Evolutionary conservation across 2,888 invertebrate genomes (phyloP), one percentile per base, ranked within the genome.

Genomic region (Leucophenga montana): DNA sequence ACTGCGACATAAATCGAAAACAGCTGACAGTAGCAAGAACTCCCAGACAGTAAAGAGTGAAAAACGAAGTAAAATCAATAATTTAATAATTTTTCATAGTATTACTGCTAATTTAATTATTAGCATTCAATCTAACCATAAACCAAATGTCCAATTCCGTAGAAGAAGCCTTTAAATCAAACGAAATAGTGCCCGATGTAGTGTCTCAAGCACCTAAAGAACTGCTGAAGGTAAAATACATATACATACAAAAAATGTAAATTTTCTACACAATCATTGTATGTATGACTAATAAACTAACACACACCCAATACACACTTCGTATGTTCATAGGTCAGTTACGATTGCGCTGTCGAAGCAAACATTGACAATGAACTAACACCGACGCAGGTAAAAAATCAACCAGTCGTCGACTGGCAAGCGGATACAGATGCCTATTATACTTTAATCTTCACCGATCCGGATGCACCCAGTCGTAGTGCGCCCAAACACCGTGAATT

Each of bases 401-500:
- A 77, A 68, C 89, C 89, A 0, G 78, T 75, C 39, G 79, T 89
- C 0, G 82, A 83, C 50, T 89, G 89, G 88, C 64, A 79, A 11
- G 76, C 84, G 0, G 83, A 85, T 3, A 68, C 78, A 3, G 75
- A 78, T 48, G 73, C 79, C 0, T 80, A 84, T n/a, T 89, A 89
- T 57, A 86, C 88, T 0, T 69, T 89, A 0, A 71, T 88, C 31
- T 77, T 89, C 69, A 87, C 88, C 90, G 97, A 98, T 90, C 97
- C 97, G 0, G 97, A 98, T 90, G 97, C 97, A 11, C 97, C 97
- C 0, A 94, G 94, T 77, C 92, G 97, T 68, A 88, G 91, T 53
- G 92, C 94, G 11, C 97, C 96, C 0, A 94, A 90, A 76, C 93
- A 91, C 86, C 92, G 97, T 44, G 97, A 97, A 88, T 97, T 94